Percentiles rank a stretch among this genome's conserved stretches.
These are phyloP conservation scores for Tragelaphus buxtoni DNA, from an alignment of 2,113 vertebrate genomes.

Conservation along the genomic window DNA sequence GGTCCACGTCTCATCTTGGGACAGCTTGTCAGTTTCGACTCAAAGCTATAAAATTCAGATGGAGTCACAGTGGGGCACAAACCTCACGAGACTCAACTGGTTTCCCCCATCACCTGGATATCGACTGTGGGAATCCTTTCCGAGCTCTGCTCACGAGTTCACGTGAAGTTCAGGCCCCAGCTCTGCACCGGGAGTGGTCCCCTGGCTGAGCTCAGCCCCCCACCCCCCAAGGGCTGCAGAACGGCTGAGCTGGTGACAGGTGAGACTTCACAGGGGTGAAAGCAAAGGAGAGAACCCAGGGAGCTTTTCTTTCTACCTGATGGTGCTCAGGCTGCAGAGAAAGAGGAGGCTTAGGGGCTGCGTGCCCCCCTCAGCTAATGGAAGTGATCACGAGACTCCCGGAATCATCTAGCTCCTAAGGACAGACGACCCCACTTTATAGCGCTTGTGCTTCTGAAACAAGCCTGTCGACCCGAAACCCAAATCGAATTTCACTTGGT, in stretches of 20 bases:
- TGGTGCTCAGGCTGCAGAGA: not conserved
- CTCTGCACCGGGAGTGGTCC: rapidly evolving
- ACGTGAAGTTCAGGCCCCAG: not conserved
- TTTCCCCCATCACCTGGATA: not conserved
- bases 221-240: rapidly evolving
- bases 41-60: not conserved
- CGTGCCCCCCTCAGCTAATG: not conserved
- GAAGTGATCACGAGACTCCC: not conserved
- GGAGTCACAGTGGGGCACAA: not conserved
- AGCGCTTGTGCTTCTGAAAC: not conserved
- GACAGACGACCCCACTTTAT: not conserved
- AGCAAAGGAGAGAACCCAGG: not conserved
- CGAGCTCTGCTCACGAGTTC: not conserved
- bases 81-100: not conserved
- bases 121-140: not conserved
- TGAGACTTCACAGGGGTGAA: not conserved
- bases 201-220: not conserved
- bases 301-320: not conserved
- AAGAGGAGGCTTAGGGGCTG: not conserved
- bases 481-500: not conserved
- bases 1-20: not conserved
- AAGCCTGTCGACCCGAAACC: not conserved
- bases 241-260: not conserved
- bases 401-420: not conserved
- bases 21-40: not conserved